These are phyloP conservation scores for Seriola aureovittata DNA, from an alignment of 2,113 vertebrate genomes.

Conservation along the genomic window DNA sequence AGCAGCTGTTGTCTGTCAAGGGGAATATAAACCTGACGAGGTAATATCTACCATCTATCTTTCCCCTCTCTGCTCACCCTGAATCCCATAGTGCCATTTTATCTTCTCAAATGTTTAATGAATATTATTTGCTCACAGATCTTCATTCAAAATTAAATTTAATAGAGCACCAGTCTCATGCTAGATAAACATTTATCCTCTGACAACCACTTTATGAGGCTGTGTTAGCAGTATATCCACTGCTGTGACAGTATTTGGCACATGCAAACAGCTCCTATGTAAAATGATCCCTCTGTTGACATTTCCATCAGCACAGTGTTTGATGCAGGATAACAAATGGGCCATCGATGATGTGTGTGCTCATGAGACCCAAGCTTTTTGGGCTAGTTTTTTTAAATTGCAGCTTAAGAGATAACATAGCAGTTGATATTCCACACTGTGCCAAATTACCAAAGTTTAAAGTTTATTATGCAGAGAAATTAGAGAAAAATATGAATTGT, in stretches of 20 bases:
- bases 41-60: conserved; percentile 27
- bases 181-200: conserved; percentile 6
- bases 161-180: not conserved
- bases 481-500: not conserved
- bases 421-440: not conserved
- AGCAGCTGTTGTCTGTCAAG: conserved; percentile 26
- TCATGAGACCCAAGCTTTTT: not conserved
- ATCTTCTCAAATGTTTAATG: conserved; percentile 11
- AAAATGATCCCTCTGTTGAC: conserved; percentile 13
- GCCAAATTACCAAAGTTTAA: not conserved
- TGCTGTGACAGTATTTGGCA: not conserved
- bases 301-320: conserved; percentile 23
- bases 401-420: not conserved
- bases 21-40: conserved; percentile 3
- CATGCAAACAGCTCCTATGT: not conserved
- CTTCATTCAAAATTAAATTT: conserved; percentile 28
- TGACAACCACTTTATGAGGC: not conserved
- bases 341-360: not conserved
- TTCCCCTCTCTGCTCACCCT: not conserved
- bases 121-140: conserved; percentile 21
- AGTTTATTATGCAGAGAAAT: not conserved
- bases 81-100: not conserved
- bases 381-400: not conserved
- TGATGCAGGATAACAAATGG: not conserved
- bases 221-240: not conserved